Evolutionary conservation across 2,888 invertebrate genomes (phyloP).

Genomic region (Platypus cylindrus): DNA sequence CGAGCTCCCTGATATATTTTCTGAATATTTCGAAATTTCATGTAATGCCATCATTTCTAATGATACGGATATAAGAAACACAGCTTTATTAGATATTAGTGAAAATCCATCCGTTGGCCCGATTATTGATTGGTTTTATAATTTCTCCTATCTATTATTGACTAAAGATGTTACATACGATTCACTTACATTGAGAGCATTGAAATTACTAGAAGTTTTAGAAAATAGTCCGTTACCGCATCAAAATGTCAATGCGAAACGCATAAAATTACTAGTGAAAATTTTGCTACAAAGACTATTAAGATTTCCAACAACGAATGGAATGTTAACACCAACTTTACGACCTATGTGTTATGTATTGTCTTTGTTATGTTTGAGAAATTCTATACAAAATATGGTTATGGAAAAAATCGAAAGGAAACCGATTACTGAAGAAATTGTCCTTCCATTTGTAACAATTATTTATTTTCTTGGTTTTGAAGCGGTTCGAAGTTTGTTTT

Average conservation of each 20-base stretch:
- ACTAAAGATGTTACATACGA: conserved; percentile 41
- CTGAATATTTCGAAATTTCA: conserved; percentile 28
- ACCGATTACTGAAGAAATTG: conserved; percentile 19
- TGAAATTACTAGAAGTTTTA: conserved; percentile 45
- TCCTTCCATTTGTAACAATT: conserved; percentile 25
- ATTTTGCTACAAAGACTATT: conserved; percentile 29
- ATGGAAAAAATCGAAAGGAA: conserved; percentile 28
- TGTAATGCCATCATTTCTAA: conserved; percentile 41
- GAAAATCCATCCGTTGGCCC: conserved; percentile 47
- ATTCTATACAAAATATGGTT: conserved; percentile 25
- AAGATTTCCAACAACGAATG: conserved; percentile 21
- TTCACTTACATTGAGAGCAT: conserved; percentile 30
- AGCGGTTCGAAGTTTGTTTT: conserved; percentile 24
- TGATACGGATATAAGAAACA: conserved; percentile 38
- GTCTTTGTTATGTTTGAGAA: conserved; percentile 26
- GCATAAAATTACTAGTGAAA: conserved; percentile 31
- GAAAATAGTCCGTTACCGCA: conserved; percentile 45
- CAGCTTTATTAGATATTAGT: conserved; percentile 44
- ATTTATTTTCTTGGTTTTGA: conserved; percentile 28
- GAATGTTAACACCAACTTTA: no score
- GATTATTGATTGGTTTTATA: conserved; percentile 47
- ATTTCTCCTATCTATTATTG: conserved; percentile 43
- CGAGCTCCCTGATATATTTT: conserved; percentile 18
- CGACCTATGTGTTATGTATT: conserved; percentile 29
- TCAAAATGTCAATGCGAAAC: conserved; percentile 44